Percentiles rank a stretch among this genome's conserved stretches.
phyloP scores from a whole-genome alignment of 2,888 invertebrate genomes.

The Elmis aenea region DNA sequence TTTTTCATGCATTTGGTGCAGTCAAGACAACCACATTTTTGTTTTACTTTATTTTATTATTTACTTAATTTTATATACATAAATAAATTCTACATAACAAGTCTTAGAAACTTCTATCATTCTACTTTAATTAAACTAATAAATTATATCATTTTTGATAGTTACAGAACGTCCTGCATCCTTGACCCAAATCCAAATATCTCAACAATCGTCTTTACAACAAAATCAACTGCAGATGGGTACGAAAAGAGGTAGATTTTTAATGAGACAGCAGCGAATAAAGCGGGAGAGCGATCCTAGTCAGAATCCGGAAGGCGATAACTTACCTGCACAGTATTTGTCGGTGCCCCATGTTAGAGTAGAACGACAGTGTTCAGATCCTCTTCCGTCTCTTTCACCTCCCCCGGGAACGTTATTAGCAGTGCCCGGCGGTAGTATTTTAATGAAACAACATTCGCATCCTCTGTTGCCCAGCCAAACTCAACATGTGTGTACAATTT shows the following conservation, averaged over 20 bases:
- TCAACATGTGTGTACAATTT: constrained; percentile 28
- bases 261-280: constrained; percentile 63
- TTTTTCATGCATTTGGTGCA: no score
- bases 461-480: constrained; percentile 58
- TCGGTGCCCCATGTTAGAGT: constrained; percentile 51
- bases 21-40: no score
- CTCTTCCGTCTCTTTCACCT: constrained; percentile 50
- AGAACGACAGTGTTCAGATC: constrained; percentile 57
- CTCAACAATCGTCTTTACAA: constrained; percentile 31
- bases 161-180: constrained; percentile 28
- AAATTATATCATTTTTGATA: no score
- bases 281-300: constrained; percentile 58
- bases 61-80: no score
- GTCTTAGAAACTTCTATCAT: no score
- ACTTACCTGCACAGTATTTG: constrained; percentile 41
- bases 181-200: constrained; percentile 33
- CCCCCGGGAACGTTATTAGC: constrained; percentile 52
- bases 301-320: constrained; percentile 45
- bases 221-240: constrained; percentile 44
- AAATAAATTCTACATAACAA: no score
- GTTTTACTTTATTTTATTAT: no score
- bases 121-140: no score
- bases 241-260: constrained; percentile 57
- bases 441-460: constrained; percentile 65
- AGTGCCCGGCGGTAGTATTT: constrained; percentile 54